Evolutionary conservation across 2,888 invertebrate species (phyloP).

Genomic region (Lithophane semibrunnea): DNA sequence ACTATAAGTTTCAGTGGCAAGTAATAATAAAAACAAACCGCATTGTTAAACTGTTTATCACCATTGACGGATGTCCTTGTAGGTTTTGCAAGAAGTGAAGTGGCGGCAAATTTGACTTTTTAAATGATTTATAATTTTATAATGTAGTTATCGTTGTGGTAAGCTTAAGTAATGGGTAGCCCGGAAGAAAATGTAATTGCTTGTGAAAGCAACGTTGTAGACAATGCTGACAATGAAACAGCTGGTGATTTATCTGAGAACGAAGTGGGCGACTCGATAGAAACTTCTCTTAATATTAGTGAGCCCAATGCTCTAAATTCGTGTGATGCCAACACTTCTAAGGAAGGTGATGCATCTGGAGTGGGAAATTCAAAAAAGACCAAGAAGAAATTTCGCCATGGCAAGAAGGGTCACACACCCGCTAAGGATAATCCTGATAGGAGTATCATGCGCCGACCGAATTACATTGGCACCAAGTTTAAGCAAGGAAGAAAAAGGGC

Average conservation of each 20-base stretch:
- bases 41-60: constrained; percentile 89
- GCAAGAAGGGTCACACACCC: constrained; percentile 83
- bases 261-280: constrained; percentile 77
- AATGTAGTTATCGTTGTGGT: constrained; percentile 72
- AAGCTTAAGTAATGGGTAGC: constrained; percentile 83
- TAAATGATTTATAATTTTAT: constrained; percentile 73
- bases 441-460: constrained; percentile 82
- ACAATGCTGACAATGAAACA: constrained; percentile 76
- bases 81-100: constrained; percentile 86
- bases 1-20: constrained; percentile 52
- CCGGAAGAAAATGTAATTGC: constrained; percentile 77
- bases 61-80: constrained; percentile 90
- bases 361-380: constrained; percentile 80
- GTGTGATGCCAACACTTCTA: constrained; percentile 78
- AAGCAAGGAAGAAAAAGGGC: constrained; percentile 92
- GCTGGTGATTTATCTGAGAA: constrained; percentile 80
- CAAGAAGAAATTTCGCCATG: constrained; percentile 87
- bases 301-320: constrained; percentile 72
- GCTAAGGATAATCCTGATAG: constrained; percentile 85
- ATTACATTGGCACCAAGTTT: constrained; percentile 85
- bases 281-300: constrained; percentile 74
- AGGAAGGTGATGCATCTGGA: constrained; percentile 78
- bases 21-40: constrained; percentile 76
- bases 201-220: constrained; percentile 70
- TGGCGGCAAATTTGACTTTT: constrained; percentile 89